phyloP scores from a whole-genome alignment of 2,797 vertebrate genomes.

The Liasis olivaceus region DNA sequence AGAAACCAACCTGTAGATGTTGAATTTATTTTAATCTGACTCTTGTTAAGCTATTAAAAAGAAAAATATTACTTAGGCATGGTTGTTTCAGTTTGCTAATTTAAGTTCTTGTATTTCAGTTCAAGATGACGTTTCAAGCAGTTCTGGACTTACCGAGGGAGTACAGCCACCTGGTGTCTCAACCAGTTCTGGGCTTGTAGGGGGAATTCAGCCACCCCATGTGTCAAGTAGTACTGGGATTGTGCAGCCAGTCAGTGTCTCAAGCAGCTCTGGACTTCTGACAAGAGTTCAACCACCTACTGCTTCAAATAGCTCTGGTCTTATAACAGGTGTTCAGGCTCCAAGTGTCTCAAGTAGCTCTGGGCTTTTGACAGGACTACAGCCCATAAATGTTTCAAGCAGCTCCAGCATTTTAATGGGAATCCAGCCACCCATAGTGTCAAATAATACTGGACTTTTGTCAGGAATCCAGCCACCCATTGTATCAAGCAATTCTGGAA shows the following conservation, averaged over 20 bases:
- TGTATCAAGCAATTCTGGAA: conserved; percentile 62
- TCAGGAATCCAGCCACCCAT: conserved; percentile 64
- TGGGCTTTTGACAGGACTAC: conserved; percentile 72
- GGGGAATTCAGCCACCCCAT: conserved; percentile 70
- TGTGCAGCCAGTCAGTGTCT: conserved; percentile 69
- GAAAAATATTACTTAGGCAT: not conserved
- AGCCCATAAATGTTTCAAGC: conserved; percentile 71
- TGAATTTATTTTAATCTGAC: not conserved
- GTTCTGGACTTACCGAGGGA: conserved; percentile 73
- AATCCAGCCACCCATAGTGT: conserved; percentile 72
- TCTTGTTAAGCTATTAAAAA: not conserved
- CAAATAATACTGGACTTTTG: conserved; percentile 76
- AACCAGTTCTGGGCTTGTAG: conserved; percentile 68
- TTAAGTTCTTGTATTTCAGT: conserved; percentile 65
- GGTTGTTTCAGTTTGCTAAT: conserved; percentile 39
- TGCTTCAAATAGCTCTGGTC: conserved; percentile 82
- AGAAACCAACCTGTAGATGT: not conserved
- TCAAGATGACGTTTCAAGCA: conserved; percentile 75
- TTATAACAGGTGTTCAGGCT: conserved; percentile 73
- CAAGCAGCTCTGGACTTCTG: conserved; percentile 73
- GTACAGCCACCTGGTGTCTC: conserved; percentile 70
- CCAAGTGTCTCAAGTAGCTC: conserved; percentile 71
- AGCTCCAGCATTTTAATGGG: conserved; percentile 73
- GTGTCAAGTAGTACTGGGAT: conserved; percentile 82
- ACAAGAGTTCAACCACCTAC: conserved; percentile 72